Evolutionary conservation across 2,113 vertebrate genomes (phyloP).

Genomic region (Columba janthina): DNA sequence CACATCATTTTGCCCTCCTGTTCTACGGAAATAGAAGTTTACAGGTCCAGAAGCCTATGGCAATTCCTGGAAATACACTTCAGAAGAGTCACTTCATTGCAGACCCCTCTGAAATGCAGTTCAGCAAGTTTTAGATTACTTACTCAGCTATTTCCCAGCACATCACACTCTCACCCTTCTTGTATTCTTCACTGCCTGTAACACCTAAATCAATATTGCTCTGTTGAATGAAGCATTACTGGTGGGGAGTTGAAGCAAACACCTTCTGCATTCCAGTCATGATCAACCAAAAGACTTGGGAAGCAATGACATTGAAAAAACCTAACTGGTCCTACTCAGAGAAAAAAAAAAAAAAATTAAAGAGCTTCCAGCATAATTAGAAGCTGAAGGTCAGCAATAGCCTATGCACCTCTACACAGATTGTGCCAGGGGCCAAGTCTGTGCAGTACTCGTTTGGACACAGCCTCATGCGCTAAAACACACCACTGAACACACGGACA

Average conservation of each 20-base stretch:
- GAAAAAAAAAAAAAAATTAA: neutral
- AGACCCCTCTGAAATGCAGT: constrained; percentile 14
- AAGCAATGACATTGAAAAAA: neutral
- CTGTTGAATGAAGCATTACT: neutral
- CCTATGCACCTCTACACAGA: neutral
- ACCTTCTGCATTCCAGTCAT: neutral
- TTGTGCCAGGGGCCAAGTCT: neutral
- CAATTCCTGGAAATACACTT: neutral
- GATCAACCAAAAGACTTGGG: neutral
- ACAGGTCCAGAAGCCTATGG: neutral
- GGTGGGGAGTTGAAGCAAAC: neutral
- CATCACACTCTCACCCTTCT: neutral
- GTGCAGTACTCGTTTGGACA: neutral
- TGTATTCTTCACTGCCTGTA: neutral
- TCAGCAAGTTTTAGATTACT: neutral
- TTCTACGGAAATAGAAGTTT: neutral
- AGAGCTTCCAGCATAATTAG: neutral
- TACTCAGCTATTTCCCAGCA: neutral
- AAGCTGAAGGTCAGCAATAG: neutral
- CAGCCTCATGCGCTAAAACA: neutral
- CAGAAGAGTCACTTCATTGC: neutral
- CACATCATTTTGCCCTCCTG: neutral
- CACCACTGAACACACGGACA: accelerated
- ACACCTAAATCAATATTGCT: neutral
- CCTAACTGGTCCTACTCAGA: neutral